Evolutionary conservation across 64 coral and sea anemone genomes (phyloP).

Genomic region (Montipora foliosa): DNA sequence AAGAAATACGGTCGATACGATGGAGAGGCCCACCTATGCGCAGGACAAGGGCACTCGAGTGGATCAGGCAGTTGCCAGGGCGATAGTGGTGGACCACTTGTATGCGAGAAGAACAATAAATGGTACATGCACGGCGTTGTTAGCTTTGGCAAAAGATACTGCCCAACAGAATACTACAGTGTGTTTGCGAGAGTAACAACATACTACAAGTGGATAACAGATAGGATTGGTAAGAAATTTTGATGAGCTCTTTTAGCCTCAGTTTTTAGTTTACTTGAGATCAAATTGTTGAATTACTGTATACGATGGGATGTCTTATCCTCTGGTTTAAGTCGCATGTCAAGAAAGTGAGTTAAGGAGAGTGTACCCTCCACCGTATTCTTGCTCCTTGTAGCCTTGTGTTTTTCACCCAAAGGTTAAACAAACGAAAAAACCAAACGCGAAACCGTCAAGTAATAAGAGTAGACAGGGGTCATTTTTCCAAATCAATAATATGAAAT

Average conservation of each 20-base stretch:
- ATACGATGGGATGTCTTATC: no score
- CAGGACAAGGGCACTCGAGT: constrained; percentile 60
- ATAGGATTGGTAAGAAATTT: constrained; percentile 22
- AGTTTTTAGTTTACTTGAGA: neutral
- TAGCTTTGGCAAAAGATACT: constrained; percentile 48
- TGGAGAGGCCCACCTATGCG: constrained; percentile 68
- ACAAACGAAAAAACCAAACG: no score
- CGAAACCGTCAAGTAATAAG: no score
- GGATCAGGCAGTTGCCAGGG: constrained; percentile 71
- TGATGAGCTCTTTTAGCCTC: neutral
- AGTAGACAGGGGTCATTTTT: no score
- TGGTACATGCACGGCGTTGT: constrained; percentile 61
- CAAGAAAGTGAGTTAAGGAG: no score
- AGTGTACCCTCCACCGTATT: no score
- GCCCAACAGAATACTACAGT: constrained; percentile 53
- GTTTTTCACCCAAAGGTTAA: no score
- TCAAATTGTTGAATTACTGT: no score
- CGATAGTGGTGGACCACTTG: constrained; percentile 71
- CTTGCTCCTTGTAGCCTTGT: no score
- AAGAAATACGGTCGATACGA: constrained; percentile 67
- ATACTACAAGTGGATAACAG: constrained; percentile 61
- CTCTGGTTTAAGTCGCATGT: no score
- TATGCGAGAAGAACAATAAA: constrained; percentile 31
- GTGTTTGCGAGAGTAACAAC: constrained; percentile 65
- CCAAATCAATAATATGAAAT: no score